Conservation (phyloP, 2,888 invertebrate species). For the Chaetogeoica ovagalla region DNA sequence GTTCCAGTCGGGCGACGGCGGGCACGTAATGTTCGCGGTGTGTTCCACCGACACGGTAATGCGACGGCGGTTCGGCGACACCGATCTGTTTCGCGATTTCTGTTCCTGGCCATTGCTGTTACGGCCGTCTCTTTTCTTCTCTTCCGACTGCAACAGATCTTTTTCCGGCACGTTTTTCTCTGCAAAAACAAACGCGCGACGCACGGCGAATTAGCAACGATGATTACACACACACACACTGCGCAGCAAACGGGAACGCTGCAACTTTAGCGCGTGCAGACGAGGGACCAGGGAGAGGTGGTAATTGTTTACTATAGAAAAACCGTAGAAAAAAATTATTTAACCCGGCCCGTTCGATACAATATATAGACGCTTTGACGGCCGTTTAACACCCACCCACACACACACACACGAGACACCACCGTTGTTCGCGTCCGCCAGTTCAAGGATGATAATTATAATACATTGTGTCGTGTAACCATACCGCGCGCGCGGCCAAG, state of each 20-base stretch:
- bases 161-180: neutral
- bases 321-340: no score
- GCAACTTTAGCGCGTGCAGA: no score
- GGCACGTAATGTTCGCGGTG: neutral
- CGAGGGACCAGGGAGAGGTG: no score
- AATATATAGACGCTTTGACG: neutral
- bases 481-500: neutral
- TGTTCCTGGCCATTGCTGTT: neutral
- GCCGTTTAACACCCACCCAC: neutral
- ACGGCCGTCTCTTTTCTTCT: neutral
- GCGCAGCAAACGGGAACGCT: no score
- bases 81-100: neutral
- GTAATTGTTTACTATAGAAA: no score
- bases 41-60: neutral
- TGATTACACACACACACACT: no score
- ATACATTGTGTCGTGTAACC: neutral
- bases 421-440: neutral
- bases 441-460: constrained; percentile 14
- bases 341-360: no score
- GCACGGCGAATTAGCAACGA: no score
- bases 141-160: neutral
- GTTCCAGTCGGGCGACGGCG: constrained; percentile 51
- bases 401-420: neutral
- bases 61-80: neutral
- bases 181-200: constrained; percentile 19